A percentile compares a stretch with the other conserved stretches of the same genome.
Conservation (phyloP, 2,888 invertebrate species). For the Epirrhoe alternata region DNA sequence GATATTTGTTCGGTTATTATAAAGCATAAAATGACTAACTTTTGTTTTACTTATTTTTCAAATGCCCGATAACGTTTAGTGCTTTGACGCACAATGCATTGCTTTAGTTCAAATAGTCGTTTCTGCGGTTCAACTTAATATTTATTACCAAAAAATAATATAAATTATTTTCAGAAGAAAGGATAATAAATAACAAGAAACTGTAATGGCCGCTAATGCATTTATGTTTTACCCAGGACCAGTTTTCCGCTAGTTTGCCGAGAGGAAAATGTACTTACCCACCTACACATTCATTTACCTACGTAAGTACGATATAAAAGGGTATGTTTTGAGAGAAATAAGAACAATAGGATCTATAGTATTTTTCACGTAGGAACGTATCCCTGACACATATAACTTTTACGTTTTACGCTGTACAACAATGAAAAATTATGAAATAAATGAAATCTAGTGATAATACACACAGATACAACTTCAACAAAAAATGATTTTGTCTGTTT, state of each 20-base stretch:
- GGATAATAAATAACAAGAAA: conserved; percentile 30
- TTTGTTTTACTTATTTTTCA: background rate
- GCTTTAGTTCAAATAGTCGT: too few species aligned
- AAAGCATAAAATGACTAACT: background rate
- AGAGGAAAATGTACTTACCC: conserved; percentile 11
- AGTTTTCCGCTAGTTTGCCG: conserved; percentile 25
- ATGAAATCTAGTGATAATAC: too few species aligned
- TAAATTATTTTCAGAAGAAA: conserved; percentile 21
- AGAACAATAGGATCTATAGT: too few species aligned
- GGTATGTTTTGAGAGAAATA: background rate
- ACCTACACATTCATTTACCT: too few species aligned
- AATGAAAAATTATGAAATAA: too few species aligned
- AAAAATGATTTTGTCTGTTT: too few species aligned
- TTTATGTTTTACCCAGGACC: conserved; percentile 30
- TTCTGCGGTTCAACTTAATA: background rate
- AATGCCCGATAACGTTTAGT: too few species aligned
- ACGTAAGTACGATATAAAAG: background rate
- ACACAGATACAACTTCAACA: too few species aligned
- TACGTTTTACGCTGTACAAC: too few species aligned
- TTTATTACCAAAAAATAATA: conserved; percentile 3
- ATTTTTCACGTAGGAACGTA: too few species aligned
- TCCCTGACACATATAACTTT: too few species aligned
- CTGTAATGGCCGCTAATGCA: conserved; percentile 39
- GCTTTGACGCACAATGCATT: too few species aligned
- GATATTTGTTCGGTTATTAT: conserved; percentile 28